These are phyloP conservation scores for Papio anubis DNA, from an alignment of 2,113 vertebrate genomes.

Conservation along the genomic window DNA sequence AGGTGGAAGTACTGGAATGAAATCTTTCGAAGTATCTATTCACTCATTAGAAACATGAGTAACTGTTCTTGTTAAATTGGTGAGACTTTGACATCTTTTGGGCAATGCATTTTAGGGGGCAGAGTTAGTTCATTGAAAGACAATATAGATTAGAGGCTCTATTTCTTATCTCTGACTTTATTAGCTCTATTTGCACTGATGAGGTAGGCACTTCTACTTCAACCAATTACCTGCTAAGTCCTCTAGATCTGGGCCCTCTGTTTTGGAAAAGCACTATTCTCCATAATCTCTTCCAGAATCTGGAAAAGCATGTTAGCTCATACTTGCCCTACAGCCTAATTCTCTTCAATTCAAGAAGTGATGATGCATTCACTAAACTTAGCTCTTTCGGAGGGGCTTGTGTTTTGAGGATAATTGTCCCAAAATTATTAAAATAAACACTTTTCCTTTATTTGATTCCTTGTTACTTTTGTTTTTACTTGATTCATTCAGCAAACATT, in stretches of 20 bases:
- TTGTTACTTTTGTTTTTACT: not conserved
- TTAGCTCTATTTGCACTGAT: not conserved
- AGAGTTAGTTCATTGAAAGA: not conserved
- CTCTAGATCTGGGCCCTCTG: not conserved
- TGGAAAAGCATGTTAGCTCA: not conserved
- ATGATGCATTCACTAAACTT: not conserved
- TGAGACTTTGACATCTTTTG: not conserved
- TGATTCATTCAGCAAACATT: constrained; percentile 14
- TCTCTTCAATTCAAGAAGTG: not conserved
- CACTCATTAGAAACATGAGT: not conserved
- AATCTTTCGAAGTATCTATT: not conserved
- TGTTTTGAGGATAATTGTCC: not conserved
- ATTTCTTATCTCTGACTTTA: not conserved
- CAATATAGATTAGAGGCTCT: not conserved
- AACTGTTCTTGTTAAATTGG: not conserved
- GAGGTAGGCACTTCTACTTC: not conserved
- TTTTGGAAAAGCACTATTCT: not conserved
- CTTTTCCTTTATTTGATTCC: not conserved
- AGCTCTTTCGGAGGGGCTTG: not conserved
- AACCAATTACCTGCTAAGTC: not conserved
- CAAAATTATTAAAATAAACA: not conserved
- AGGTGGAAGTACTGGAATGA: not conserved
- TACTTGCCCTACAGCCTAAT: not conserved
- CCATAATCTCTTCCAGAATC: not conserved
- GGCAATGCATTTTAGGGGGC: not conserved